Base-by-base conservation (phyloP, 2,113 vertebrate genomes). In the Lonchura striata region DNA sequence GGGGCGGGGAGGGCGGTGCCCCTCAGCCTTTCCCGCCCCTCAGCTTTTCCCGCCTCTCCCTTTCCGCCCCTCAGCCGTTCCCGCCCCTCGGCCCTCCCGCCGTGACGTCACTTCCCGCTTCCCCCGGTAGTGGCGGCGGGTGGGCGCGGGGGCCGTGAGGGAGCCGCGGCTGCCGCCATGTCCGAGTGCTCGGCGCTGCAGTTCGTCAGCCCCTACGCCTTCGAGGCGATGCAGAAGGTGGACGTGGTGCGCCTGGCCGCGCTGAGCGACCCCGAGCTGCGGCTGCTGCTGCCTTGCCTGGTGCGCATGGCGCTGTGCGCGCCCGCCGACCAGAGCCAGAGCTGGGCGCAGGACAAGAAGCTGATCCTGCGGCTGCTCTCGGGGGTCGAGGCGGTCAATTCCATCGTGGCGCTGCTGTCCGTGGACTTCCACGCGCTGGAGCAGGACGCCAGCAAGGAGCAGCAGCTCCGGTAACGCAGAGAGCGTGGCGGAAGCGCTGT, bases 181-280 rank as follows among this genome's bases (percentile, higher is more conserved):
- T 96, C 98, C 25, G 99, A 99, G 92, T 98, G 98, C 63, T 84
- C 98, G 9, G 97, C 97, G 66, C 98, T 99, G 50, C 99, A 99
- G 98, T 99, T 98, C 92, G 99, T 99, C 95, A 99, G 99, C 90
- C 97, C 98, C 7, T 99, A 98, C 91, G 99, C 99, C 30, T 99
- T 99, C 83, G 99, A 99, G 96, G 99, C 99, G 11, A 99, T 99
- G 99, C 99, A 99, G 97, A 99, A 99, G 95, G 99, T 99, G 96
- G 99, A 99, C 71, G 99, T 99, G 81, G 98, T 98, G 61, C 98
- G 98, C 4, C 95, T 99, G 95, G 99, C 99, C 2, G 99, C 99
- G 4, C 97, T 99, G 12, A 99, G 99, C 86, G 99, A 99, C 94
- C 99, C 99, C 3, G 99, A 99, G 97, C 97, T 99, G 76, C 98